A percentile compares a stretch with the other conserved stretches of the same genome.
phyloP scores from a whole-genome alignment of 1,140 invertebrate genomes.

The Drosophila sulfurigaster region DNA sequence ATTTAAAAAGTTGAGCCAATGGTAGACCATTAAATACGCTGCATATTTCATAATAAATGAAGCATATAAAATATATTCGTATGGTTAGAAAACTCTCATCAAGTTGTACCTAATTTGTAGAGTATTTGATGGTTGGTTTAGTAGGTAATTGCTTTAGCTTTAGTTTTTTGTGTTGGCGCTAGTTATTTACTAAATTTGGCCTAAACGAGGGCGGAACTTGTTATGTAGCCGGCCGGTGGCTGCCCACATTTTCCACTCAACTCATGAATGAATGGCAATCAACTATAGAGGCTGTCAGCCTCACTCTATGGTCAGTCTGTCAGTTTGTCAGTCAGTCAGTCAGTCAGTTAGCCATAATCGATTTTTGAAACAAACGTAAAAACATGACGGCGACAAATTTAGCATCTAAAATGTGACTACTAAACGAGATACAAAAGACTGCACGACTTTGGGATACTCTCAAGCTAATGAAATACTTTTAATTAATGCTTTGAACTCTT shows the following conservation, averaged over 20 bases:
- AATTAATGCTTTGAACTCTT: background rate
- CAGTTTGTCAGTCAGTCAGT: constrained; percentile 16
- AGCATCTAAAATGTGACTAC: constrained; percentile 23
- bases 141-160: background rate
- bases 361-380: constrained; percentile 68
- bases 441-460: constrained; percentile 8
- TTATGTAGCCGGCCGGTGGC: constrained; percentile 77
- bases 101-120: background rate
- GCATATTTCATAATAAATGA: background rate
- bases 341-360: constrained; percentile 69
- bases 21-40: constrained; percentile 57
- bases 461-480: background rate
- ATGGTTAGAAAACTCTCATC: background rate
- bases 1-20: background rate
- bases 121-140: background rate
- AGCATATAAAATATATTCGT: background rate
- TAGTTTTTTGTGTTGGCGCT: constrained; percentile 56
- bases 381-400: constrained; percentile 78
- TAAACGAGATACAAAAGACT: constrained; percentile 9
- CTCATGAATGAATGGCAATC: constrained; percentile 75
- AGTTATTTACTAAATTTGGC: constrained; percentile 82
- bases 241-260: constrained; percentile 70
- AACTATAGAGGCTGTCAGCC: constrained; percentile 43
- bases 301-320: constrained; percentile 12
- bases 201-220: constrained; percentile 82